A percentile compares a stretch with the other conserved stretches of the same genome.
These are phyloP conservation scores for Brachirus orientalis DNA, from an alignment of 2,113 vertebrate species.

Conservation along the genomic window DNA sequence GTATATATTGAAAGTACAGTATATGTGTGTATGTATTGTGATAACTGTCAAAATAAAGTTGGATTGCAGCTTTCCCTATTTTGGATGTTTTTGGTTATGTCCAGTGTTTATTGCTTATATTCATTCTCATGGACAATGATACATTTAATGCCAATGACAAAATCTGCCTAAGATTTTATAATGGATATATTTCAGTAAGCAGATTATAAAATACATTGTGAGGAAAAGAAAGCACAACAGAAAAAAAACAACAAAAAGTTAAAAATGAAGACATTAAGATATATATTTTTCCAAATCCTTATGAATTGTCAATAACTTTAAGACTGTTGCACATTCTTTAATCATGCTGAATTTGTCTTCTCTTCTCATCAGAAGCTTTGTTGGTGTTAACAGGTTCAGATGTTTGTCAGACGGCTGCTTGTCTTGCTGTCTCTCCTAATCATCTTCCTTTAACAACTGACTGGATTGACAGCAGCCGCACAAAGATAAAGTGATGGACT, in stretches of 20 bases:
- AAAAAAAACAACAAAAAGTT: background rate
- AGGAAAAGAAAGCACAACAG: background rate
- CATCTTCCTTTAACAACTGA: slow-evolving; percentile 40
- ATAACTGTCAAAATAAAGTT: background rate
- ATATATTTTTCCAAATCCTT: no score
- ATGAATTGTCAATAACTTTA: background rate
- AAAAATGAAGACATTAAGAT: no score
- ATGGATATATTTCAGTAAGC: background rate
- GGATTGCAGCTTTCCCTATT: background rate
- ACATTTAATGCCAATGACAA: background rate
- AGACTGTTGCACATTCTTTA: background rate
- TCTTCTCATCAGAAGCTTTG: background rate
- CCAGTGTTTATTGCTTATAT: background rate
- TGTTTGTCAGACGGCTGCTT: slow-evolving; percentile 21
- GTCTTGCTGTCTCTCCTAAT: slow-evolving; percentile 32
- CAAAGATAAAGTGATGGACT: slow-evolving; percentile 21
- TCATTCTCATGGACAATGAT: background rate
- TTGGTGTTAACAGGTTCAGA: slow-evolving; percentile 20
- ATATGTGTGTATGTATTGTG: background rate
- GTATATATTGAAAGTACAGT: background rate
- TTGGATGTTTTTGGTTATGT: background rate
- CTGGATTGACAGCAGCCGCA: slow-evolving; percentile 43
- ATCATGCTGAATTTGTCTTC: background rate
- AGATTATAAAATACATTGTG: background rate
- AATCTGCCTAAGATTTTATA: background rate